Evolutionary conservation across 2,797 vertebrate genomes (phyloP), one percentile per base, ranked within the genome.

Genomic region (Bucorvus abyssinicus): DNA sequence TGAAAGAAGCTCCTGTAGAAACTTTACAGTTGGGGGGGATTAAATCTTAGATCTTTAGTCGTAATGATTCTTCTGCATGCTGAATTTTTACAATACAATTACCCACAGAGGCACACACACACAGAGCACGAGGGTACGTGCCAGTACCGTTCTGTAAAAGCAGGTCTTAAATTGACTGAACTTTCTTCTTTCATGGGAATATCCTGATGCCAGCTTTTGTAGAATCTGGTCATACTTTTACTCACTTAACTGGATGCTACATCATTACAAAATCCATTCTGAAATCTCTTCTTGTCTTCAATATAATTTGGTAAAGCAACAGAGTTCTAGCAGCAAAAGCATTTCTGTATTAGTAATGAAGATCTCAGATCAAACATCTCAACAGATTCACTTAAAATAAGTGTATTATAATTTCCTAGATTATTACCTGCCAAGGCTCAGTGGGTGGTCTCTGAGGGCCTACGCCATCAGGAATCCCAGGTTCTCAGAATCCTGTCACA

Each of bases 351-450:
- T 32, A 53, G 71, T 90, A 94, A 96, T 60, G 52, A 94, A 92
- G 90, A 96, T 85, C 75, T 49, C 30, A 6, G 85, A 83, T 96
- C 87, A 92, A 96, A 95, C 91, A 93, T 18, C 90, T 93, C 78
- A 85, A 56, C 45, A 71, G 70, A 90, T 89, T 94, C 84, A 86
- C 85, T 94, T 94, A 93, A 84, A 89, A 18, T 90, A 89, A 90
- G 19, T 55, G 81, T 83, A 90, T 90, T 95, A 76, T 94, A 94
- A 95, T 96, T 94, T 95, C 89, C 92, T 93, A 92, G 93, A 96
- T 96, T 95, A 96, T 96, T 90, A 97, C 95, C 95, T 97, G 94
- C 95, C 96, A 97, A 91, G 94, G 83, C 94, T 84, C 71, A 93
- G 96, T 95, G 96, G 95, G 96, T 95, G 95, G 94, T 85, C 95